Conservation (phyloP, 2,888 invertebrate genomes). For the Noctua janthe region DNA sequence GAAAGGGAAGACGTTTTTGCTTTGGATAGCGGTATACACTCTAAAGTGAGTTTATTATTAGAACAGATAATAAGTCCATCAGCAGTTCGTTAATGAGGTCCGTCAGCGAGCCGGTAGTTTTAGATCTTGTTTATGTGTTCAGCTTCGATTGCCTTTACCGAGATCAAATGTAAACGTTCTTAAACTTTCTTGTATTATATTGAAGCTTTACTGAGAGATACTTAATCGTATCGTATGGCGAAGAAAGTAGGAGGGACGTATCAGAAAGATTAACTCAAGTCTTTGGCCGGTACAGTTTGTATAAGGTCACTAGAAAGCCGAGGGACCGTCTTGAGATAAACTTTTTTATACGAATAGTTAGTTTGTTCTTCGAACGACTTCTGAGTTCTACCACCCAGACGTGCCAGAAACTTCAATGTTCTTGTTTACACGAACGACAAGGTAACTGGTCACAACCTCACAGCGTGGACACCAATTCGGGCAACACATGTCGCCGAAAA, state of each 20-base stretch:
- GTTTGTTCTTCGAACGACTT: constrained; percentile 50
- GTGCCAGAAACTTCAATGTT: constrained; percentile 42
- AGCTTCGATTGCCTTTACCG: constrained; percentile 41
- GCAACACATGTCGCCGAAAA: constrained; percentile 39
- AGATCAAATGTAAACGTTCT: constrained; percentile 52
- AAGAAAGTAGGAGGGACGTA: constrained; percentile 18
- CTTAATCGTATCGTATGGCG: neutral
- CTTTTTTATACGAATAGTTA: constrained; percentile 48
- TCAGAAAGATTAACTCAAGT: constrained; percentile 28
- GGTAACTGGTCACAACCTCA: constrained; percentile 30
- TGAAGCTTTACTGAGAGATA: constrained; percentile 20
- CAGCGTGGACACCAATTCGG: constrained; percentile 39
- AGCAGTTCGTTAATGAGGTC: constrained; percentile 62
- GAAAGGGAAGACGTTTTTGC: constrained; percentile 40
- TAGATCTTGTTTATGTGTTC: constrained; percentile 57
- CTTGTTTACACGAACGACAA: constrained; percentile 51
- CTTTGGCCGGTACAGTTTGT: constrained; percentile 33
- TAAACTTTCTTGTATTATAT: constrained; percentile 32
- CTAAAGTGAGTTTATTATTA: constrained; percentile 64
- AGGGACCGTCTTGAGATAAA: constrained; percentile 24
- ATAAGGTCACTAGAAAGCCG: constrained; percentile 38
- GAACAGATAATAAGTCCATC: constrained; percentile 66
- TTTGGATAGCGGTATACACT: constrained; percentile 41
- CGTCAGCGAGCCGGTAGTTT: constrained; percentile 50
- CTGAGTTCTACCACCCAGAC: constrained; percentile 29